Evolutionary conservation across 1,140 invertebrate genomes (phyloP), one percentile per base, ranked within the genome.

Genomic region (Bombus consobrinus): DNA sequence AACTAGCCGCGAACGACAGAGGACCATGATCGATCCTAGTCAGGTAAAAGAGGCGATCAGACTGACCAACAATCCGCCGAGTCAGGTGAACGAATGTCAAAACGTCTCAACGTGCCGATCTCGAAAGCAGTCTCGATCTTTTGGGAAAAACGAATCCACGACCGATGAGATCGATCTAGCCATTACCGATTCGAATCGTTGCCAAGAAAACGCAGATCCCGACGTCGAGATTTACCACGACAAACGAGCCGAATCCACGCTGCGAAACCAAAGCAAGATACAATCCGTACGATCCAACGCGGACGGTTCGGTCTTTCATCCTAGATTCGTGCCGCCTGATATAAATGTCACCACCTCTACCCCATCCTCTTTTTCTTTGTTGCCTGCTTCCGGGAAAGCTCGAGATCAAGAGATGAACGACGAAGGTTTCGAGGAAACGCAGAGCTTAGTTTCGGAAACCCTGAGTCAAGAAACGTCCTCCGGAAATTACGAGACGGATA

Each of bases 341-440:
- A 94, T 96, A 25, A 93, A 87, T 81, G 92, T 95, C 25, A n/a
- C 39, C 1, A 92, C 94, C 15, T 89, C 93, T 1, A 89, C 93
- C 0, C 91, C 95, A 15, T 88, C 93, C 4, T 89, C 93, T 1
- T 89, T 94, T 8, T 87, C 94, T 2, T 34, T n/a, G 2, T 77
- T 88, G 6, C 59, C 77, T 0, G 32, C 82, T 0, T 69, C 78
- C 0, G 83, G 76, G 0, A 96, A 89, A 92, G 91, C 94, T 62
- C 96, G 95, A 25, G 97, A 97, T 82, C 96, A 97, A 86, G 97
- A 98, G 87, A 91, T 97, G 66, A 97, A 98, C 88, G 98, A 98
- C 92, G 98, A 98, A 95, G 98, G 98, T 15, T 98, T 98, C 91
- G 98, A 98, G 93, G 98, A 98, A 95, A 98, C 97, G 0, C 97